phyloP scores from a whole-genome alignment of 2,113 vertebrate species.

The Callionymus lyra region DNA sequence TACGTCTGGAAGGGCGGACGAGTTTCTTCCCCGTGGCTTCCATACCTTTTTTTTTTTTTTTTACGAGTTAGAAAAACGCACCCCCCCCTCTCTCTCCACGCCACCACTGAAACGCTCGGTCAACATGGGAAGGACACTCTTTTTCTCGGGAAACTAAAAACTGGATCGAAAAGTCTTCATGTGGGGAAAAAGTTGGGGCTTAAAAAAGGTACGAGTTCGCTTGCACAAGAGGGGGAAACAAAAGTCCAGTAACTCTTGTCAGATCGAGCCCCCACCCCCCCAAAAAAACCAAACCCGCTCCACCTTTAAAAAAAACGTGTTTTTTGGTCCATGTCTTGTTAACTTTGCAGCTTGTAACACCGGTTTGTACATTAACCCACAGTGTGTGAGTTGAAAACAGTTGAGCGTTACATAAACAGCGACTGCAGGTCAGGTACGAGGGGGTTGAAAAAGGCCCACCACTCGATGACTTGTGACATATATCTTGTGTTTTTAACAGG shows the following conservation, averaged over 20 bases:
- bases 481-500: slow-evolving; percentile 53
- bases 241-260: slow-evolving; percentile 11
- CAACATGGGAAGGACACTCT: slow-evolving; percentile 34
- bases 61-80: slow-evolving; percentile 13
- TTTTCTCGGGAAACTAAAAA: slow-evolving; percentile 26
- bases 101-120: slow-evolving; percentile 1
- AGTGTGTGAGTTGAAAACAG: slow-evolving; percentile 27
- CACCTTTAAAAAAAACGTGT: too few species aligned
- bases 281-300: too few species aligned
- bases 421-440: slow-evolving; percentile 34
- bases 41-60: too few species aligned
- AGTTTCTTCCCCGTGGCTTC: slow-evolving; percentile 26
- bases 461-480: slow-evolving; percentile 50
- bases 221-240: slow-evolving; percentile 35
- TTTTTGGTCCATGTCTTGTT: not conserved
- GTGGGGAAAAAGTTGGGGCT: slow-evolving; percentile 64
- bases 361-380: slow-evolving; percentile 1
- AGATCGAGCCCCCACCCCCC: too few species aligned
- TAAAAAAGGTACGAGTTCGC: slow-evolving; percentile 61
- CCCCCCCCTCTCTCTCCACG: too few species aligned
- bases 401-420: slow-evolving; percentile 46
- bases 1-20: slow-evolving; percentile 50
- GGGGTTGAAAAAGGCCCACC: slow-evolving; percentile 40
- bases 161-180: slow-evolving; percentile 49
- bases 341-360: not conserved